Base-by-base conservation (phyloP, 1,140 invertebrate species). In the Nixonia krombeini region DNA sequence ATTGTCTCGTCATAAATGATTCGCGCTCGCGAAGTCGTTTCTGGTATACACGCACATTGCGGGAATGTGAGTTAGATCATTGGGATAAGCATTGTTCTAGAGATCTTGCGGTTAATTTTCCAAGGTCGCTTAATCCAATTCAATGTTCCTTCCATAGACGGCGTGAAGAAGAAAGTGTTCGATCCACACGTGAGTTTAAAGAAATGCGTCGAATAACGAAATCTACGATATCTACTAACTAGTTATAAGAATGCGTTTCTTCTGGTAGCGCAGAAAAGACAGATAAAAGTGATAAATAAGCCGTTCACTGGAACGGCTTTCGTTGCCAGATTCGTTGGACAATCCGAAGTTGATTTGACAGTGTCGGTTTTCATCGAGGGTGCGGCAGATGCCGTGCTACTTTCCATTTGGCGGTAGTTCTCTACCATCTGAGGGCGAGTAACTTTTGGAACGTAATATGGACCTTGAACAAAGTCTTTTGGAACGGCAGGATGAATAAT, bases 371-470 rank as follows among this genome's bases (percentile, higher is more conserved):
- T 41, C 28, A 1, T 58, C 0, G 13, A 44, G 2, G 29, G 10
- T 2, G 7, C 6, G 1, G 62, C 45, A 0, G 56, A 62, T 0
- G 7, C 21, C 12, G 13, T 2, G 16, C 4, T 44, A n/a, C 9
- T 44, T 1, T 63, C 58, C 7, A 52, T 28, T 42, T 68, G 64
- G 6, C 70, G 46, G 49, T 75, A 80, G 28, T 76, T 74, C 6
- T 78, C 67, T 0, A 78, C 31, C 17, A 64, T 18, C 18, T 76
- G 67, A 0, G 65, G 66, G 1, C 62, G 31, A 1, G 72, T 76
- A 0, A 73, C 59, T 6, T 62, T 35, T 0, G 72, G 44, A 0
- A 67, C 56, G 17, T 73, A 73, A 40, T 76, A 72, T 0, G 76
- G 63, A 0, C 52, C 44, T n/a, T 70, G 74, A 25, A 64, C 62